A percentile compares a stretch with the other conserved stretches of the same genome.
phyloP scores from a whole-genome alignment of 2,888 invertebrate genomes.

The Morinoia aosen region DNA sequence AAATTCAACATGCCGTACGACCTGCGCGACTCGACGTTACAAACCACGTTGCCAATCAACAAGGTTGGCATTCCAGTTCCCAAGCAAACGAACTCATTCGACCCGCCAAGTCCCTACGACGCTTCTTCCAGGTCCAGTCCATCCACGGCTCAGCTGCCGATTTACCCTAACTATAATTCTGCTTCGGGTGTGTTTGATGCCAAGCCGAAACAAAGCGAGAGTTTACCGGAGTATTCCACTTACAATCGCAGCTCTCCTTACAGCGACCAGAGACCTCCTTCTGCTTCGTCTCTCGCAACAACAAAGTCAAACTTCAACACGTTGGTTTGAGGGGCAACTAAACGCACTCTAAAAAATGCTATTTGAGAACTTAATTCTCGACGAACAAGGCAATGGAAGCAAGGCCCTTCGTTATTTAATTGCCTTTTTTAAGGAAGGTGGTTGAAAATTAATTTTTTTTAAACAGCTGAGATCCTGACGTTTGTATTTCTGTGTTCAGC shows the following conservation, averaged over 20 bases:
- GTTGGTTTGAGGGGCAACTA: background rate
- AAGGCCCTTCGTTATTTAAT: background rate
- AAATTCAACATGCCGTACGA: slow-evolving; percentile 43
- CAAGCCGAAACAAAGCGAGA: background rate
- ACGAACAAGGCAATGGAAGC: too few species aligned
- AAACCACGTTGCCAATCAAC: slow-evolving; percentile 31
- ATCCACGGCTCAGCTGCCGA: background rate
- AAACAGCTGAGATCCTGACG: too few species aligned
- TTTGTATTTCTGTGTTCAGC: too few species aligned
- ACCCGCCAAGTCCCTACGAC: background rate
- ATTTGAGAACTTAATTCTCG: too few species aligned
- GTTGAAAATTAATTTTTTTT: background rate
- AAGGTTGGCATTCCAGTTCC: slow-evolving; percentile 32
- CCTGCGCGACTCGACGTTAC: slow-evolving; percentile 15
- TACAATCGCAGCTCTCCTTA: background rate
- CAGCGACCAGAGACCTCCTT: background rate
- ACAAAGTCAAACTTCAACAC: background rate
- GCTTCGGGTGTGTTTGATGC: background rate
- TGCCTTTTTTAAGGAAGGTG: background rate
- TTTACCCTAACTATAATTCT: slow-evolving; percentile 18
- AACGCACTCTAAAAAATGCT: too few species aligned
- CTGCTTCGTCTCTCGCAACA: background rate
- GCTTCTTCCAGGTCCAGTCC: background rate
- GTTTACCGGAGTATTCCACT: background rate
- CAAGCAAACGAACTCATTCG: too few species aligned